These are phyloP conservation scores for Lagothrix lagotricha DNA, from an alignment of 2,797 vertebrate genomes.

Conservation along the genomic window DNA sequence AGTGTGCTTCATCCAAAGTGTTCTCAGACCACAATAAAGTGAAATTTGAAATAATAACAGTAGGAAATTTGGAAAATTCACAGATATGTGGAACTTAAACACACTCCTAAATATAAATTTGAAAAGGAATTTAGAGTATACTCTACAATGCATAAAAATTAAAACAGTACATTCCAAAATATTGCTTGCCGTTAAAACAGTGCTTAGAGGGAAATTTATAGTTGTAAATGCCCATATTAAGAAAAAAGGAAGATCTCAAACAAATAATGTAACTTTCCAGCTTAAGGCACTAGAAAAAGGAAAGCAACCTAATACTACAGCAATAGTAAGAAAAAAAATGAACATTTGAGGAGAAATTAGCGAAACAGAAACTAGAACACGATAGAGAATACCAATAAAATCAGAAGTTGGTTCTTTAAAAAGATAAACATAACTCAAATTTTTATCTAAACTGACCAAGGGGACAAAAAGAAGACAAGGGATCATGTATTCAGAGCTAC, in stretches of 20 bases:
- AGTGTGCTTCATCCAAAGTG: background rate
- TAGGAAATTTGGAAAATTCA: background rate
- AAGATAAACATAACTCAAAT: background rate
- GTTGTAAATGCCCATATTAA: background rate
- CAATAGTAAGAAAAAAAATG: background rate
- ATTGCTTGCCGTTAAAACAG: background rate
- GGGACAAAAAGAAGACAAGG: no score
- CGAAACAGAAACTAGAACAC: background rate
- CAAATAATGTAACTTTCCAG: background rate
- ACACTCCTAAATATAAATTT: background rate
- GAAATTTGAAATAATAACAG: background rate
- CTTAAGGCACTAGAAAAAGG: background rate
- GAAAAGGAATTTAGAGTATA: background rate
- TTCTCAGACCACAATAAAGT: background rate
- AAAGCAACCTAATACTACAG: background rate
- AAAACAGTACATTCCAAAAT: background rate
- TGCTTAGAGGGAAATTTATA: background rate
- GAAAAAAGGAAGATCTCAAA: background rate
- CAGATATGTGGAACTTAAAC: background rate
- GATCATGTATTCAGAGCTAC: no score
- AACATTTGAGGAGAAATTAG: background rate
- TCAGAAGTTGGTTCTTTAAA: background rate
- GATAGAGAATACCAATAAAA: background rate
- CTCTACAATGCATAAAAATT: background rate
- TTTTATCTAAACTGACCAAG: background rate